phyloP scores from a whole-genome alignment of 2,888 invertebrate genomes.

The Drosophila cognata region DNA sequence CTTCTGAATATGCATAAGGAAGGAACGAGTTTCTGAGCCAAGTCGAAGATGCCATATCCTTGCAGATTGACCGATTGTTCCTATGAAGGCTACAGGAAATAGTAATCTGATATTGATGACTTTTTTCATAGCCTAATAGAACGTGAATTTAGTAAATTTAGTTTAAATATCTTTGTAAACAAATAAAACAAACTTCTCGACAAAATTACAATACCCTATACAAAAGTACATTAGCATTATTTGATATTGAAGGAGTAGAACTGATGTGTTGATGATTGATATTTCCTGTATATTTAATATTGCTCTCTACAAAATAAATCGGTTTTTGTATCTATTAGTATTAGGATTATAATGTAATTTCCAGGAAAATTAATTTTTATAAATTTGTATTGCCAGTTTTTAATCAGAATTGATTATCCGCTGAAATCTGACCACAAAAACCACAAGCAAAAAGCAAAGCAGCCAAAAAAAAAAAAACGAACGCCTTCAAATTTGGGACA shows the following conservation, averaged over 20 bases:
- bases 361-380: neutral
- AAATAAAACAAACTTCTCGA: neutral
- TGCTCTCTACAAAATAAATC: neutral
- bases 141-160: neutral
- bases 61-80: neutral
- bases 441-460: neutral
- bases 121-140: neutral
- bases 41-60: neutral
- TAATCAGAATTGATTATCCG: slow-evolving; percentile 13
- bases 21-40: neutral
- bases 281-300: neutral
- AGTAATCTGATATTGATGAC: too few relatives aligned
- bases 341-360: too few relatives aligned
- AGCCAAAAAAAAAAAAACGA: neutral
- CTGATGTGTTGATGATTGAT: neutral
- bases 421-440: slow-evolving; percentile 13
- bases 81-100: too few relatives aligned
- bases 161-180: neutral
- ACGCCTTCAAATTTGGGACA: slow-evolving; percentile 1
- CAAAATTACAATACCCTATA: neutral
- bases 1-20: slow-evolving; percentile 7
- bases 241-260: neutral
- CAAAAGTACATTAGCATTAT: neutral
- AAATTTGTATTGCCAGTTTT: neutral
- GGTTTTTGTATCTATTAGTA: neutral